Base-by-base conservation (phyloP, 2,113 vertebrate genomes). In the Hucho hucho region DNA sequence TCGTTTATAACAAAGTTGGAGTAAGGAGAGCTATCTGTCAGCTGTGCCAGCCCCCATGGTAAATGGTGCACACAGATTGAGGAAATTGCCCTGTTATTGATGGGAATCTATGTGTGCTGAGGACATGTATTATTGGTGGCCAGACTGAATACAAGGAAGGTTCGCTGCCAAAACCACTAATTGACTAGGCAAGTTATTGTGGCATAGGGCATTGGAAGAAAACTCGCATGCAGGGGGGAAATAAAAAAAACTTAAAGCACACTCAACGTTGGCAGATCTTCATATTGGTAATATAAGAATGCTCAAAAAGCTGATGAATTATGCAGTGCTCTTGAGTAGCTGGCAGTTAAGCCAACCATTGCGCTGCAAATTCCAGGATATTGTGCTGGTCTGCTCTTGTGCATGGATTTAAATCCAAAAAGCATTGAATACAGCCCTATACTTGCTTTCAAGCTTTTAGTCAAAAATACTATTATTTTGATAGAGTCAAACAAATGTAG, bases 1-100 rank as follows among this genome's bases (percentile, higher is more conserved):
- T 83, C 78, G 76, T 85, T 86, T 79, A 82, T 73, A 67, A 70
- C 37, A 69, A 43, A 75, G 79, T 87, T 79, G 80, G 74, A 47
- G 80, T 32, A 74, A 76, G 76, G 70, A 75, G 74, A 80, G 61
- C 72, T 65, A 68, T 47, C 68, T 77, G 73, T 74, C 65, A 56
- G 4, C n/a, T 67, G 20, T 47, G 79, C 86, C 87, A 86, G 79
- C 69, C 74, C 78, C 53, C 74, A 79, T 71, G 76, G 11, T 59
- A 77, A 81, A 80, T 4, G 2, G 75, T 56, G 70, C 28, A 61
- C 18, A 75, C 76, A 29, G 49, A 70, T 13, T 4, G 59, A 65
- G 77, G 73, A 83, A 84, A 87, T 76, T 64, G 37, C 63, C 6
- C 4, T 66, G 73, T 46, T 61, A 84, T 53, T 74, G 79, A 84